These are phyloP conservation scores for Opisthograptis luteolata DNA, from an alignment of 2,888 invertebrate genomes.

Conservation along the genomic window DNA sequence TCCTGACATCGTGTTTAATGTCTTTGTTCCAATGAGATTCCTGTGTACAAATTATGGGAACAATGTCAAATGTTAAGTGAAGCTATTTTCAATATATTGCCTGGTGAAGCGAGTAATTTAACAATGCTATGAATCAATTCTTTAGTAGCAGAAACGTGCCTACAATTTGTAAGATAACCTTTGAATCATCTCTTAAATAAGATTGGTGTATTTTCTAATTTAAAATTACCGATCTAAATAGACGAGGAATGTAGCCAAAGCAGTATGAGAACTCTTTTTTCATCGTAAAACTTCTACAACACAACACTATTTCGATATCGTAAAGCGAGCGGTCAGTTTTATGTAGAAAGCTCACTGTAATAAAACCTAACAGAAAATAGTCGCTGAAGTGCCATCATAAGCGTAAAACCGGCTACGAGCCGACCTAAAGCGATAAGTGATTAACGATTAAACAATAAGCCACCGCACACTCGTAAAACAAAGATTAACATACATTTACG, in stretches of 20 bases:
- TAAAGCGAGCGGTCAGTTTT: no score
- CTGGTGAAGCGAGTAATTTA: slow-evolving; percentile 2
- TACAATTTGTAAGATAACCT: not conserved
- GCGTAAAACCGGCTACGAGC: slow-evolving; percentile 65
- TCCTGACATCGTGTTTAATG: slow-evolving; percentile 72
- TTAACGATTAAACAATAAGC: slow-evolving; percentile 82
- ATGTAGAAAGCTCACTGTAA: slow-evolving; percentile 4
- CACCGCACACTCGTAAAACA: slow-evolving; percentile 79
- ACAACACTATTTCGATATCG: no score
- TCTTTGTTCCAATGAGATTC: slow-evolving; percentile 73
- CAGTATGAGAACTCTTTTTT: not conserved
- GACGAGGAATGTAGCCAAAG: no score
- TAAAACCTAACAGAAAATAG: slow-evolving; percentile 31
- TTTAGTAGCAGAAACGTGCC: not conserved
- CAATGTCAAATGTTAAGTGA: slow-evolving; percentile 43
- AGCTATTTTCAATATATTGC: slow-evolving; percentile 26
- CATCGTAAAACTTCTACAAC: not conserved
- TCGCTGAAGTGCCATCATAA: slow-evolving; percentile 26
- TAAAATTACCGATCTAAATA: no score
- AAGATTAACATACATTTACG: slow-evolving; percentile 84
- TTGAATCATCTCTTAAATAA: no score
- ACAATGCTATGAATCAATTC: not conserved
- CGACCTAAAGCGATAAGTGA: slow-evolving; percentile 75
- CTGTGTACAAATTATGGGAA: slow-evolving; percentile 55
- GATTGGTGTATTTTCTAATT: no score